These are phyloP conservation scores for Anarrhichthys ocellatus DNA, from an alignment of 2,113 vertebrate genomes.

Conservation along the genomic window DNA sequence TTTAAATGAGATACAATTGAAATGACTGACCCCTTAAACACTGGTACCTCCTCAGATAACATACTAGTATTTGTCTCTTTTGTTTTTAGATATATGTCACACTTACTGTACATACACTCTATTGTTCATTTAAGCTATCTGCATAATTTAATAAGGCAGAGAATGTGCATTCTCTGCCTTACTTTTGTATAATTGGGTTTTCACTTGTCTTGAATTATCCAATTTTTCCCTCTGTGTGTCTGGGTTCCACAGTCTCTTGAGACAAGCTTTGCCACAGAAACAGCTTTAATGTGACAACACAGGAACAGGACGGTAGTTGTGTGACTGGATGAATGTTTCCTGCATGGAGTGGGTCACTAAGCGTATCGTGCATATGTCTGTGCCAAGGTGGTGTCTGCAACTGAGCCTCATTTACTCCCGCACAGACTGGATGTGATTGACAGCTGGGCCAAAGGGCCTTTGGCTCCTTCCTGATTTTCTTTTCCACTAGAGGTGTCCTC, in stretches of 20 bases:
- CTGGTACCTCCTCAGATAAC: not conserved
- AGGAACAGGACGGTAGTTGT: slow-evolving; percentile 30
- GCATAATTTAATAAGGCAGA: not conserved
- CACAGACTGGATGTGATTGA: slow-evolving; percentile 73
- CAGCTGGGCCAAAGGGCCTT: slow-evolving; percentile 75
- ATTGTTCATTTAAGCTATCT: not conserved
- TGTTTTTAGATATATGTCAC: not conserved
- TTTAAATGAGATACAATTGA: slow-evolving; percentile 21
- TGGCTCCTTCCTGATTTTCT: slow-evolving; percentile 72
- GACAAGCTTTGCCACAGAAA: slow-evolving; percentile 40
- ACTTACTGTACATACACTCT: not conserved
- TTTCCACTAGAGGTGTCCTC: slow-evolving; percentile 72
- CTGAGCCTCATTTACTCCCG: slow-evolving; percentile 63
- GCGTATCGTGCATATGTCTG: slow-evolving; percentile 61
- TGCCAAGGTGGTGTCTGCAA: slow-evolving; percentile 62
- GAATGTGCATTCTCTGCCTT: slow-evolving; percentile 2
- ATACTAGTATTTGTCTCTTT: slow-evolving; percentile 10
- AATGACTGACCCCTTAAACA: not conserved
- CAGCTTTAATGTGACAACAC: slow-evolving; percentile 60
- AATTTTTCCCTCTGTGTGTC: slow-evolving; percentile 20
- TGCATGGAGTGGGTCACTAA: slow-evolving; percentile 65
- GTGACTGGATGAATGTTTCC: slow-evolving; percentile 49
- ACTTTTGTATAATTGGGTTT: slow-evolving; percentile 33
- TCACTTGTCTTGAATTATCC: slow-evolving; percentile 29
- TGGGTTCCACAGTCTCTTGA: slow-evolving; percentile 42